These are phyloP conservation scores for Proales similis DNA, from an alignment of 1,140 invertebrate genomes.

Conservation along the genomic window DNA sequence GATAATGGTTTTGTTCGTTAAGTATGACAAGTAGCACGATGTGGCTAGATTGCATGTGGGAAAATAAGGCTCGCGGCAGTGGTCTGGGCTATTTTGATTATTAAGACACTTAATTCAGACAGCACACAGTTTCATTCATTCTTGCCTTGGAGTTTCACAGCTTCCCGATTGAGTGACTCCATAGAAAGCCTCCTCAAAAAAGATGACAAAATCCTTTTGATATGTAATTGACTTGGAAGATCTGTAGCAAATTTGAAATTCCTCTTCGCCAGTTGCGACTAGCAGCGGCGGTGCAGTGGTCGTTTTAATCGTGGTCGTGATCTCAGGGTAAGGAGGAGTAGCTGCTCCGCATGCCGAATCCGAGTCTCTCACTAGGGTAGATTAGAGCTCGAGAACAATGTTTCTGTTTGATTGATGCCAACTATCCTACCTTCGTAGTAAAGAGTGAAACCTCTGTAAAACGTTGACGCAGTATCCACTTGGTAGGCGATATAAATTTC, in stretches of 20 bases:
- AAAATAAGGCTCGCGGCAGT: constrained; percentile 8
- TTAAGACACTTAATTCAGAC: no score
- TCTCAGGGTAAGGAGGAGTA: neutral
- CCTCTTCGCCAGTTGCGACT: neutral
- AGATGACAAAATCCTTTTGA: no score
- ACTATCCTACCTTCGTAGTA: constrained; percentile 28
- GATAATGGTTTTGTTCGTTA: neutral
- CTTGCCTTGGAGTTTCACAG: no score
- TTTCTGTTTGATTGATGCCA: neutral
- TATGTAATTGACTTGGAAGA: no score
- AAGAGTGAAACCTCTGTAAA: constrained; percentile 27
- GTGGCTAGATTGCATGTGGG: constrained; percentile 4
- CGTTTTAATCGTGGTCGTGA: constrained; percentile 1
- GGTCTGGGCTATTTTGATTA: no score
- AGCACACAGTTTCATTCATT: no score
- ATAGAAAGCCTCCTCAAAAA: no score
- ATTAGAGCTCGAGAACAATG: neutral
- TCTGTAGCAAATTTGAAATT: constrained; percentile 15
- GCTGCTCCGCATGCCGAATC: constrained; percentile 8
- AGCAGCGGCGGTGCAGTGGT: neutral
- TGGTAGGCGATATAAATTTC: constrained; percentile 12
- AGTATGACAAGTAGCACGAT: constrained; percentile 9
- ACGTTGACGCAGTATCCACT: neutral
- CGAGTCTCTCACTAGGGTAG: constrained; percentile 15
- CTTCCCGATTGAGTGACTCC: no score